These are phyloP conservation scores for Erethizon dorsatum DNA, from an alignment of 2,797 vertebrate genomes.

Conservation along the genomic window DNA sequence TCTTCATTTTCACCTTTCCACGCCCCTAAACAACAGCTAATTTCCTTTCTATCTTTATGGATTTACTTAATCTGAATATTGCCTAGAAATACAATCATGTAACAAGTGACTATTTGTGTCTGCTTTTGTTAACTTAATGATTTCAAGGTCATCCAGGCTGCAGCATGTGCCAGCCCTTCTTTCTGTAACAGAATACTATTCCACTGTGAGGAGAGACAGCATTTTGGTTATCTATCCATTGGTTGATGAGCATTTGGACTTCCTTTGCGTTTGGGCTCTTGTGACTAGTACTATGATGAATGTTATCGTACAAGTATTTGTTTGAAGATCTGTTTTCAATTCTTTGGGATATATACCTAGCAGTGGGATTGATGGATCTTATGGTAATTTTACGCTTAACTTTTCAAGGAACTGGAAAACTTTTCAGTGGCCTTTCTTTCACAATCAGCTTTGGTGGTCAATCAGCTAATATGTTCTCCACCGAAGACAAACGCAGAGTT, in stretches of 20 bases:
- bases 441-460: not conserved
- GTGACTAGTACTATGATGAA: not conserved
- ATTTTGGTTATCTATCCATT: not conserved
- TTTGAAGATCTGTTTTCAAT: not conserved
- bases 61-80: not conserved
- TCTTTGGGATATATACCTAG: not conserved
- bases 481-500: not conserved
- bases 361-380: not conserved
- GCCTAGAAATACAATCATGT: not conserved
- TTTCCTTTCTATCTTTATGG: not conserved
- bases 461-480: not conserved
- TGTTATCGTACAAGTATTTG: not conserved
- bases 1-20: not conserved
- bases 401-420: not conserved
- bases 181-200: not conserved
- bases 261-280: not conserved
- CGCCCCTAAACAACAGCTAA: not conserved
- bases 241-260: not conserved
- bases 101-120: not conserved
- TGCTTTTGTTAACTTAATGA: not conserved
- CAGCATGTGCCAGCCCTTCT: fast-evolving
- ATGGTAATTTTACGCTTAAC: not conserved
- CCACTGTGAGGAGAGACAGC: not conserved
- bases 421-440: not conserved
- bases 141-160: not conserved